phyloP scores from a whole-genome alignment of 2,888 invertebrate genomes.

The Caenorhabditis imperialis region DNA sequence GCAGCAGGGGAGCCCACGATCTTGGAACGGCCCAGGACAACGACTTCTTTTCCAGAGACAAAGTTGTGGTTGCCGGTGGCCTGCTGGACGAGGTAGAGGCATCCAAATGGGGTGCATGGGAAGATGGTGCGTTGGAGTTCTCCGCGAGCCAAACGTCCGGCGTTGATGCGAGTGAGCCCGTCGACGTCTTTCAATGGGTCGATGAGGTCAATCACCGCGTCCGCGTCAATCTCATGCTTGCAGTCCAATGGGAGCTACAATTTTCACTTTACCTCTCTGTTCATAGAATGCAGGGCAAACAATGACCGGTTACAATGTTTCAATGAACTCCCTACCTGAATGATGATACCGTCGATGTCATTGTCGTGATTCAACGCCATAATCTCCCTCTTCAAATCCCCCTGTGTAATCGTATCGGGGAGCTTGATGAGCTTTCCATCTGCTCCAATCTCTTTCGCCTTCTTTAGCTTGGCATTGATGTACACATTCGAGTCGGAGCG shows the following conservation, averaged over 20 bases:
- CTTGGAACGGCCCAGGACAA: slow-evolving; percentile 95
- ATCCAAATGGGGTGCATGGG: slow-evolving; percentile 97
- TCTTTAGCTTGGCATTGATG: slow-evolving; percentile 94
- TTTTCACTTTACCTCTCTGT: no score
- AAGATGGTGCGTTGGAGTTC: slow-evolving; percentile 86
- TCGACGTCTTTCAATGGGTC: slow-evolving; percentile 81
- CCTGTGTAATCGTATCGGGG: slow-evolving; percentile 87
- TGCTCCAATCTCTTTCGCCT: slow-evolving; percentile 92
- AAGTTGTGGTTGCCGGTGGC: slow-evolving; percentile 75
- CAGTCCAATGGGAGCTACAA: slow-evolving; percentile 87
- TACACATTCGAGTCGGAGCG: slow-evolving; percentile 98
- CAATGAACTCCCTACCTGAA: slow-evolving; percentile 77
- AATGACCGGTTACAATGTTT: no score
- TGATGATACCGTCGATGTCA: slow-evolving; percentile 81
- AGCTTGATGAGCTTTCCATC: slow-evolving; percentile 83
- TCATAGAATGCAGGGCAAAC: no score
- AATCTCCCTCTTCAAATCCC: slow-evolving; percentile 81
- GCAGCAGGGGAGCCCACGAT: slow-evolving; percentile 97
- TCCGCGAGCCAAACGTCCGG: slow-evolving; percentile 91
- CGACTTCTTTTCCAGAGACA: slow-evolving; percentile 82
- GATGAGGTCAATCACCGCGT: slow-evolving; percentile 84
- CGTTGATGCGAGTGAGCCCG: slow-evolving; percentile 84
- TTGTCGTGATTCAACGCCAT: slow-evolving; percentile 88
- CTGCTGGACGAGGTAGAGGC: slow-evolving; percentile 89
- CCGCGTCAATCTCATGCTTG: slow-evolving; percentile 88